These are phyloP conservation scores for Diuraphis noxia DNA, from an alignment of 1,140 invertebrate genomes.

Conservation along the genomic window DNA sequence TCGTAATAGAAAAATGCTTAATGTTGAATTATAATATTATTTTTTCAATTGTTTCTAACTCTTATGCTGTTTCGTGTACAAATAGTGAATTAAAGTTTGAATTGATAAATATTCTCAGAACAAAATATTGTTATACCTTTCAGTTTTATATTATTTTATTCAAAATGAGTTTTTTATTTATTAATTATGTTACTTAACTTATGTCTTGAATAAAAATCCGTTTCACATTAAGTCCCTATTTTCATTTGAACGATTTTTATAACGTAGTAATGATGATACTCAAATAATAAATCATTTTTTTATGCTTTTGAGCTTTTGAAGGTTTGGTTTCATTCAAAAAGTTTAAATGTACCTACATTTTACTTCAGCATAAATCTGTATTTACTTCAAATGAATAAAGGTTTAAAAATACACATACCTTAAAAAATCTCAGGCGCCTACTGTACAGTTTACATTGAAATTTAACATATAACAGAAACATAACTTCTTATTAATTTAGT, in stretches of 20 bases:
- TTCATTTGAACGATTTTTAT: background rate
- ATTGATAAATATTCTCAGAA: background rate
- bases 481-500: constrained; percentile 37
- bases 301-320: background rate
- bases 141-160: background rate
- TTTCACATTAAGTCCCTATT: background rate
- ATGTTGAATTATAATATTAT: background rate
- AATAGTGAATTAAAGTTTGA: no score
- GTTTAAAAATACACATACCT: background rate
- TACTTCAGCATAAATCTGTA: constrained; percentile 7
- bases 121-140: background rate
- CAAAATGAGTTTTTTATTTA: background rate
- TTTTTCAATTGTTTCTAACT: background rate
- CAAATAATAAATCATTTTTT: background rate
- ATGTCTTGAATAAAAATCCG: background rate
- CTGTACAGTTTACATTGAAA: constrained; percentile 19
- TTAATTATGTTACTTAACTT: background rate
- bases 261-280: background rate
- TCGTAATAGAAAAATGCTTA: background rate
- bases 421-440: background rate
- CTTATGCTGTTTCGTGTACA: background rate
- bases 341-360: constrained; percentile 8
- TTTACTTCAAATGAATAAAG: background rate
- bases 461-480: background rate
- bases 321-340: constrained; percentile 24